Evolutionary conservation across 2,113 vertebrate genomes (phyloP), one percentile per base, ranked within the genome.

Genomic region (Anarhynchus alexandrinus): DNA sequence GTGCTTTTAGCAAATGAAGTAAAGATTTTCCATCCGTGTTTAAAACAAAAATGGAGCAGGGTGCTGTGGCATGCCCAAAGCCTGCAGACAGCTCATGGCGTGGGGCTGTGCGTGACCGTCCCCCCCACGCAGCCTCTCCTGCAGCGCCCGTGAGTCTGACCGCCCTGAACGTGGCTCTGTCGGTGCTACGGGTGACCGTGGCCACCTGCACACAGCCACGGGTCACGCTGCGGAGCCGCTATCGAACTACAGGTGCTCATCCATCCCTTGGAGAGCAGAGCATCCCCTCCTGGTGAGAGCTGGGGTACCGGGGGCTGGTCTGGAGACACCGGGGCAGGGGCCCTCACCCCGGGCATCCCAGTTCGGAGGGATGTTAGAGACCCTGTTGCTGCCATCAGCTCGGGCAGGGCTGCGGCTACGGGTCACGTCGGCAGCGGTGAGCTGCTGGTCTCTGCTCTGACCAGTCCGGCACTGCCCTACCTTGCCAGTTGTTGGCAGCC

Each of bases 1-100:
- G 23, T 77, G 83, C 95, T 94, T 94, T 97, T 91, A 96, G 93
- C 72, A 94, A 91, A 91, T 88, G 83, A 96, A 54, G 72, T 65
- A 49, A 94, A 91, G 83, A 47, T 88, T 91, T 96, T 69, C 80
- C 71, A 40, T 77, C 83, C 14, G 0, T 4, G 27, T 55, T 47
- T 43, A 42, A 29, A 58, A 23, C 47, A 26, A 4, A 51, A 55
- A 0, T 0, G 12, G 40, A 90, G 52, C 42, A 3, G 9, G 30
- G 69, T 66, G 69, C 78, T 1, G 4, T 11, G 81, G 34, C 40
- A 3, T 14, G 30, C 77, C 71, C 67, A 47, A 34, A 64, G 71
- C 57, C 80, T 49, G 66, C 43, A 7, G 77, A 43, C 32, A 72
- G 64, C 47, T 40, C 10, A 0, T 12, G 72, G n/a, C 12, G 21